These are phyloP conservation scores for Halesus radiatus DNA, from an alignment of 1,140 invertebrate species.

Conservation along the genomic window DNA sequence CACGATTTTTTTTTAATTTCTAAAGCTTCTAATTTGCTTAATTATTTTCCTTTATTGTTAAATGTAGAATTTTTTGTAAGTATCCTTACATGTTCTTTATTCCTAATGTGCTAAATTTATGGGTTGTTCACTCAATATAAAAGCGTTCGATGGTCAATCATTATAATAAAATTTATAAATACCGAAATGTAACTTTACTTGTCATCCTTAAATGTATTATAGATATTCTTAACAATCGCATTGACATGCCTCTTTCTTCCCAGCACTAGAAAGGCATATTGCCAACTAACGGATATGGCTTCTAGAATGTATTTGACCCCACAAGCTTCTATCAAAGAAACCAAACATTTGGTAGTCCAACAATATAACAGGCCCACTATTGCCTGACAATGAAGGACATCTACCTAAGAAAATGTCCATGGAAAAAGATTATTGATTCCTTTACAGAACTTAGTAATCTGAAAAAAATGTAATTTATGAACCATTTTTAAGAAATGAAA, in stretches of 20 bases:
- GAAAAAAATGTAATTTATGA: too few relatives aligned
- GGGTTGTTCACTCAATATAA: too few relatives aligned
- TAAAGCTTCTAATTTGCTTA: too few relatives aligned
- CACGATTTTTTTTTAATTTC: too few relatives aligned
- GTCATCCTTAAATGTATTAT: slow-evolving; percentile 17
- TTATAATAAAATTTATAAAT: too few relatives aligned
- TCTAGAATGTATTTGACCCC: slow-evolving; percentile 29
- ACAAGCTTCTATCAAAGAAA: slow-evolving; percentile 28
- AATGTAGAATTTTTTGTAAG: too few relatives aligned
- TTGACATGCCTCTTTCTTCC: slow-evolving; percentile 8
- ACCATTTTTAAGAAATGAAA: too few relatives aligned
- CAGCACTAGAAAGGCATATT: slow-evolving; percentile 6
- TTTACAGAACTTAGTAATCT: too few relatives aligned
- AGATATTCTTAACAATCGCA: background rate
- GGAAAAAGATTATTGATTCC: background rate
- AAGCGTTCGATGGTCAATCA: too few relatives aligned
- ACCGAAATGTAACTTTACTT: slow-evolving; percentile 34
- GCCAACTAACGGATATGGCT: slow-evolving; percentile 4
- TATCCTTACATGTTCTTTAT: too few relatives aligned
- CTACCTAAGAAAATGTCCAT: background rate
- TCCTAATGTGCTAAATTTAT: too few relatives aligned
- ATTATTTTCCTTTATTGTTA: too few relatives aligned
- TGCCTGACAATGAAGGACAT: background rate
- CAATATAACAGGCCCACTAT: background rate
- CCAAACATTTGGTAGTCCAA: background rate